Base-by-base conservation (phyloP, 2,797 vertebrate species). In the Myioborus melanocephalus region DNA sequence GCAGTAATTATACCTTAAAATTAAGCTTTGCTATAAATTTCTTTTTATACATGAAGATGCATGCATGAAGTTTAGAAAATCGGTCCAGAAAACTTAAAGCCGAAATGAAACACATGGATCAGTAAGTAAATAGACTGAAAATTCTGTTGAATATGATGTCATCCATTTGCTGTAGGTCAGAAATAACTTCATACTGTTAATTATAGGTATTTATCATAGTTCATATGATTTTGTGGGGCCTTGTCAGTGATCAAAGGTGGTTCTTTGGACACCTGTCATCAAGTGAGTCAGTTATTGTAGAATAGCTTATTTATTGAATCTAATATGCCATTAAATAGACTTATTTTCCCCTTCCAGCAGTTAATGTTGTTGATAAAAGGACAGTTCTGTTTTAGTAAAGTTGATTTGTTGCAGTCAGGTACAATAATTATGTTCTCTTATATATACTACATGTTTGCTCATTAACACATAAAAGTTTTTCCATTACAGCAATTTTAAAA, bases 191-290 rank as follows among this genome's bases (percentile, higher is more conserved):
- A 89, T 80, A 86, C 78, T 94, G 93, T 91, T 96, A 97, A 96
- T 97, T 97, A 83, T 93, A 94, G 91, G 85, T 79, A 96, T 97
- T 98, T 97, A 96, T 95, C 95, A 94, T 94, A 95, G 92, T 96
- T 97, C 94, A 94, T 97, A 95, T 83, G 96, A 97, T 97, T 97
- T 93, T 96, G 95, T 87, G 83, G 93, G 92, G 96, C 95, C 97
- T 91, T 95, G 92, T 97, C 95, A 87, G 92, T 97, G 97, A 98
- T 98, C 98, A 98, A 98, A 98, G 97, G 85, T 90, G 52, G 72
- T 93, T 97, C 95, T 92, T 94, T 96, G 96, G 96, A 97, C 70
- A 46, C 92, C 94, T 96, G 96, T 97, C 97, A 97, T 97, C 97
- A 96, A 97, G 88, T 91, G 94, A 97, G 96, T 30, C 57, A 96